These are phyloP conservation scores for Hyperopisus bebe DNA, from an alignment of 2,113 vertebrate genomes.

Conservation along the genomic window DNA sequence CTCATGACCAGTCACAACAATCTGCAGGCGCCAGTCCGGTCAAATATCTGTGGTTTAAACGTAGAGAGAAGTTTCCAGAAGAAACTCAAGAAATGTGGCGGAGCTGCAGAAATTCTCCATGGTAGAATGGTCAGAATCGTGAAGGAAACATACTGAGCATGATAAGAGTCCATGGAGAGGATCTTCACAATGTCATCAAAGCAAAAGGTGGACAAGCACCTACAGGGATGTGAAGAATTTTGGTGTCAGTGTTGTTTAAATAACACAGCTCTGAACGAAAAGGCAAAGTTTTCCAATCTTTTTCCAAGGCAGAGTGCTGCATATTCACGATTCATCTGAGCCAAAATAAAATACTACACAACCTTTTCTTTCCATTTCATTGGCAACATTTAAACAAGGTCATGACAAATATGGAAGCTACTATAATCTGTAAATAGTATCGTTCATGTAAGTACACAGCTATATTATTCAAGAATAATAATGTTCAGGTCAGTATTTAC, in stretches of 20 bases:
- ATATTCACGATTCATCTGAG: background rate
- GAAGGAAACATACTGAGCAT: background rate
- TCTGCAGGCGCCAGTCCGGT: background rate
- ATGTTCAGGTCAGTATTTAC: background rate
- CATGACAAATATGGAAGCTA: background rate
- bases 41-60: background rate
- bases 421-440: background rate
- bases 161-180: background rate
- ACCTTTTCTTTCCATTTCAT: background rate
- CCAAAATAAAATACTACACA: background rate
- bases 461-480: background rate
- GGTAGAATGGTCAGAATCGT: background rate
- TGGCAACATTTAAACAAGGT: background rate
- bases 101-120: constrained; percentile 4
- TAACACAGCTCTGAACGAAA: background rate
- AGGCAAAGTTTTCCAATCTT: background rate
- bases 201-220: background rate
- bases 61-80: background rate
- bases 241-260: background rate
- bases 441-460: background rate
- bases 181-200: background rate
- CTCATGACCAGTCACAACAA: background rate
- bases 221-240: background rate
- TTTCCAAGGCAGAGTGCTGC: background rate
- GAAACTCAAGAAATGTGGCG: background rate